Percentiles rank a stretch among this genome's conserved stretches.
These are phyloP conservation scores for Lota lota DNA, from an alignment of 2,113 vertebrate species.

Conservation along the genomic window DNA sequence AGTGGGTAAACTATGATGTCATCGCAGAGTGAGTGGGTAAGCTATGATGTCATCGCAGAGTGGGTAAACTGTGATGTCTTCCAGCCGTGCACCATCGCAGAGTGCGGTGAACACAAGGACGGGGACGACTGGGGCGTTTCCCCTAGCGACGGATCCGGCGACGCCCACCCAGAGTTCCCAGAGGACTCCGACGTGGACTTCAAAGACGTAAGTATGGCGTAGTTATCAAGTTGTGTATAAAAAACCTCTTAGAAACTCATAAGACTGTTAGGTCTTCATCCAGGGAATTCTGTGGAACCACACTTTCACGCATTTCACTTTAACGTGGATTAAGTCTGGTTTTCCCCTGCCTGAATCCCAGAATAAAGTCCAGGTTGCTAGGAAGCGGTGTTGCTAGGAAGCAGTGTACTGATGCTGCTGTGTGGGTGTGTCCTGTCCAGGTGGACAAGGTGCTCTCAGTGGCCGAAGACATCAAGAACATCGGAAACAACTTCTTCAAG, in stretches of 20 bases:
- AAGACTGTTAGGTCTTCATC: too few species aligned
- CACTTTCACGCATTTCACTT: too few species aligned
- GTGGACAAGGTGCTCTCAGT: constrained; percentile 83
- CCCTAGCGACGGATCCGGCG: constrained; percentile 82
- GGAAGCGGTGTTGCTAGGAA: too few species aligned
- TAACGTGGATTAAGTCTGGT: too few species aligned
- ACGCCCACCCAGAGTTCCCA: constrained; percentile 87
- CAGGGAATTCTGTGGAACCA: too few species aligned
- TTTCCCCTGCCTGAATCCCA: too few species aligned
- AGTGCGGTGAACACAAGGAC: constrained; percentile 88
- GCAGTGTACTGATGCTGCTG: neutral
- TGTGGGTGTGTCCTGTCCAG: constrained; percentile 55
- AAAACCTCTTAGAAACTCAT: too few species aligned
- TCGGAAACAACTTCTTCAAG: constrained; percentile 94
- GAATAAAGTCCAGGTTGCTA: too few species aligned
- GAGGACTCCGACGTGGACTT: constrained; percentile 89
- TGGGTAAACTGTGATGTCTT: constrained; percentile 53
- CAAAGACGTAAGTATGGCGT: constrained; percentile 78
- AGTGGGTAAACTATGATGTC: too few species aligned
- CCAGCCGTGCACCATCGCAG: constrained; percentile 84
- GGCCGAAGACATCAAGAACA: constrained; percentile 91
- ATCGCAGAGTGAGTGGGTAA: neutral
- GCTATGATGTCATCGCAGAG: constrained; percentile 72
- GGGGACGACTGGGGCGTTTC: constrained; percentile 81
- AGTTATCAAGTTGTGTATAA: too few species aligned